A percentile compares a stretch with the other conserved stretches of the same genome.
Conservation (phyloP, 2,888 invertebrate genomes). For the Congeria kusceri region DNA sequence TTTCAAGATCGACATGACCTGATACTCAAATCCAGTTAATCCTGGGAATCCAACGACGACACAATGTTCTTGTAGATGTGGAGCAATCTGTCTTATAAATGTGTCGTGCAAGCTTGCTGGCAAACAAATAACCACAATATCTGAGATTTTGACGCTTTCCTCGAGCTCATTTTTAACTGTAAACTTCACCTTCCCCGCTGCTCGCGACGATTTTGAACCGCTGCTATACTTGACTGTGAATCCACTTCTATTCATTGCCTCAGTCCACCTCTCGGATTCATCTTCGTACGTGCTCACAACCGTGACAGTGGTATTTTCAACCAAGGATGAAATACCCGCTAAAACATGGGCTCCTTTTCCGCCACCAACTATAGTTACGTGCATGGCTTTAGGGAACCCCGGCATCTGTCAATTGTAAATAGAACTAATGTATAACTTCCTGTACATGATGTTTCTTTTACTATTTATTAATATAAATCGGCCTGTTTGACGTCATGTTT, state of each 20-base stretch:
- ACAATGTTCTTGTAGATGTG: slow-evolving; percentile 57
- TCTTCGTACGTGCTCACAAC: slow-evolving; percentile 66
- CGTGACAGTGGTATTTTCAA: slow-evolving; percentile 53
- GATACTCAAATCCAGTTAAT: slow-evolving; percentile 72
- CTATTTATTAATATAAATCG: too few relatives aligned
- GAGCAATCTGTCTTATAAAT: slow-evolving; percentile 63
- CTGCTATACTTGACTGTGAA: slow-evolving; percentile 40
- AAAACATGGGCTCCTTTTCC: slow-evolving; percentile 73
- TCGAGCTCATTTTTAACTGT: slow-evolving; percentile 66
- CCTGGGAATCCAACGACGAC: slow-evolving; percentile 71
- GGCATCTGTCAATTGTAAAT: slow-evolving; percentile 4
- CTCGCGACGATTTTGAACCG: slow-evolving; percentile 24
- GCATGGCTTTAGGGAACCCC: slow-evolving; percentile 1
- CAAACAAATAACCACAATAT: slow-evolving; percentile 68
- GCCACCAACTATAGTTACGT: slow-evolving; percentile 63
- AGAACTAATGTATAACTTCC: too few relatives aligned
- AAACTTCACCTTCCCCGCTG: slow-evolving; percentile 53
- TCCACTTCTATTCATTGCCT: slow-evolving; percentile 41
- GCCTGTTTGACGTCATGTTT: too few relatives aligned
- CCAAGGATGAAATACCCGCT: slow-evolving; percentile 65
- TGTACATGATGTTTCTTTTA: too few relatives aligned
- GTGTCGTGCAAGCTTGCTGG: slow-evolving; percentile 70
- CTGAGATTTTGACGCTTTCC: slow-evolving; percentile 55
- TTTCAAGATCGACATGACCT: slow-evolving; percentile 58
- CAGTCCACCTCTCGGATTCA: slow-evolving; percentile 68